A percentile compares a stretch with the other conserved stretches of the same genome.
These are phyloP conservation scores for Littorina saxatilis DNA, from an alignment of 1,140 invertebrate genomes.

Conservation along the genomic window DNA sequence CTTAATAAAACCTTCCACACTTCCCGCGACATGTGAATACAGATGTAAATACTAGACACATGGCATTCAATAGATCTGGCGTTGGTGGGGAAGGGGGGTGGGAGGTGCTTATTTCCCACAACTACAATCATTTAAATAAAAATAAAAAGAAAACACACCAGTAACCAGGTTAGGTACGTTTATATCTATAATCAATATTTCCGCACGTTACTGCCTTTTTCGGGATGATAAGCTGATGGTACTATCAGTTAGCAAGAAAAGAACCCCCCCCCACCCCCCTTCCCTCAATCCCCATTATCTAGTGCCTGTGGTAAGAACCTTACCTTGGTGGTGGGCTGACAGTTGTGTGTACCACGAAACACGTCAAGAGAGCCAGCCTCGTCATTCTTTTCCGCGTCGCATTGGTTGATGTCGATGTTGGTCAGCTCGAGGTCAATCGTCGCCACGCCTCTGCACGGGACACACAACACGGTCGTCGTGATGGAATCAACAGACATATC, in stretches of 20 bases:
- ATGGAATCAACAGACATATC: too few species aligned
- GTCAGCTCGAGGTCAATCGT: slow-evolving; percentile 91
- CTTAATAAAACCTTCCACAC: too few species aligned
- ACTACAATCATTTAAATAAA: background rate
- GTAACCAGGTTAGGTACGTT: too few species aligned
- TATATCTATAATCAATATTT: too few species aligned
- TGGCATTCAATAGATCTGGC: background rate
- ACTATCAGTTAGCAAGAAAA: background rate
- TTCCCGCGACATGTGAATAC: too few species aligned
- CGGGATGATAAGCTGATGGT: too few species aligned
- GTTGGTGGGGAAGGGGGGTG: background rate
- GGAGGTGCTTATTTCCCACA: too few species aligned
- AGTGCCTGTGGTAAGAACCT: too few species aligned
- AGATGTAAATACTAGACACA: background rate
- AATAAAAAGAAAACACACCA: too few species aligned
- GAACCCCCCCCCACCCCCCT: too few species aligned
- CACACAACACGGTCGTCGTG: slow-evolving; percentile 19
- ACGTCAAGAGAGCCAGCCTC: slow-evolving; percentile 71
- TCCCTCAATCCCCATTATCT: too few species aligned
- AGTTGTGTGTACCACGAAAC: slow-evolving; percentile 90
- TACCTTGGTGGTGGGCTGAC: slow-evolving; percentile 84
- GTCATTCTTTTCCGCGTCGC: slow-evolving; percentile 82
- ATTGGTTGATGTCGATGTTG: slow-evolving; percentile 90
- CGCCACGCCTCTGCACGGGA: slow-evolving; percentile 80
- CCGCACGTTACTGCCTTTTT: too few species aligned